Base-by-base conservation (phyloP, 1,140 invertebrate species). In the Drosophila serrata region DNA sequence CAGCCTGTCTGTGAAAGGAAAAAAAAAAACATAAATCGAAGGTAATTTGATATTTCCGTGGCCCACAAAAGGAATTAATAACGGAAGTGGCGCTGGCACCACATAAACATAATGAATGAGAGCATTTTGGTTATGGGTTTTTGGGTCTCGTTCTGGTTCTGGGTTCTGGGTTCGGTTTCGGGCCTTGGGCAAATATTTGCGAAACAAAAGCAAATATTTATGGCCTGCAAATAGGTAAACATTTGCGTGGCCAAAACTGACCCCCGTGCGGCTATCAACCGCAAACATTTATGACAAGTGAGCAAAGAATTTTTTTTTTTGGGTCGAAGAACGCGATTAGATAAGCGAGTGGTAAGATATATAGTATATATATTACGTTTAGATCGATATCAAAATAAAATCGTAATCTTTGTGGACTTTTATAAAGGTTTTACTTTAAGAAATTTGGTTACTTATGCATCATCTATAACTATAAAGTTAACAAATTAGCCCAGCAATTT, bases 1-100 rank as follows among this genome's bases (percentile, higher is more conserved):
- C 95, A 0, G 94, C 93, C 77, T 97, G 96, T 68, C 95, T 96
- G 93, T 90, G 60, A 68, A 69, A 67, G 60, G 12, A 27, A 2
- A 48, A 29, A 2, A 49, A 49, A 2, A 45, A 24, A 24, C 4
- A 65, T 45, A 57, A 72, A 82, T 74, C 56, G 59, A 53, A 79
- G 53, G 84, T 84, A 90, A 87, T 84, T 80, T 73, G 58, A 87
- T 87, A 87, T 80, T 84, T 87, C 76, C 82, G 84, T 62, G 48
- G 57, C 49, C n/a, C 64, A 61, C 74, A 75, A 75, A 86, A 65
- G 63, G 69, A 76, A 85, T 79, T 75, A 87, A 87, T 81, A 81
- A 79, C 86, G 87, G 87, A 90, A 87, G 84, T 74, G 85, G 31
- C 58, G 37, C 42, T 49, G 60, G 49, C 64, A 33, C 35, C 64